Evolutionary conservation across 2,888 invertebrate species (phyloP), one percentile per base, ranked within the genome.

Genomic region (Hyles lineata): DNA sequence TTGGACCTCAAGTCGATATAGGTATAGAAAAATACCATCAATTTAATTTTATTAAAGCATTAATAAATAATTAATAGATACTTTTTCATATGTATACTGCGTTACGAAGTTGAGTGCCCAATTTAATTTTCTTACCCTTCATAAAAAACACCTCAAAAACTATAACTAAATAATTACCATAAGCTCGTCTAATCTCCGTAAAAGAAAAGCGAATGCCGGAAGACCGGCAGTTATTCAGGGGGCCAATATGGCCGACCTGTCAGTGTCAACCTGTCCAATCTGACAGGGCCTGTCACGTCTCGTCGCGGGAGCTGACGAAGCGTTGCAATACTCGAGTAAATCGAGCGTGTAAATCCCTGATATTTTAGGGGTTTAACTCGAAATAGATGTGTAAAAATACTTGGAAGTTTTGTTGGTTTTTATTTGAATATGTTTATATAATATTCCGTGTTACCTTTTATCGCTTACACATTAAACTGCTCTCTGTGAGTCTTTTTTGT

Each of bases 311-410:
- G 7, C 17, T 7, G 67, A 67, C 43, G 15, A 23, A 67, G 17
- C 67, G 50, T 50, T 67, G 35, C 43, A 50, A 32, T 61, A 29
- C 21, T 63, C 17, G 19, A 6, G 21, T 21, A 43, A 63, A 63
- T 67, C 23, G 62, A 19, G 32, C 62, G 62, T 62, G 32, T 62
- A 62, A 4, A 23, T 17, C 43, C 43, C 7, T 50, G 50, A 50
- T 50, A 50, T 67, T 67, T 67, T 43, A 67, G 23, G 23, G 43
- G 55, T n/a, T 67, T 67, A 50, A 50, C 25, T 15, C 23, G 50
- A 55, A n/a, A 55, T n/a, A 55, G 55, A 19, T 5, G 55, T 43
- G 55, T 7, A 3, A 43, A 55, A 55, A 55, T 55, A n/a, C 4
- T 55, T 6, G 7, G 19, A 19, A 1, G 17, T 17, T 55, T 55